A percentile compares a stretch with the other conserved stretches of the same genome.
These are phyloP conservation scores for Scaptodrosophila latifasciaeformis DNA, from an alignment of 2,888 invertebrate genomes.

Conservation along the genomic window DNA sequence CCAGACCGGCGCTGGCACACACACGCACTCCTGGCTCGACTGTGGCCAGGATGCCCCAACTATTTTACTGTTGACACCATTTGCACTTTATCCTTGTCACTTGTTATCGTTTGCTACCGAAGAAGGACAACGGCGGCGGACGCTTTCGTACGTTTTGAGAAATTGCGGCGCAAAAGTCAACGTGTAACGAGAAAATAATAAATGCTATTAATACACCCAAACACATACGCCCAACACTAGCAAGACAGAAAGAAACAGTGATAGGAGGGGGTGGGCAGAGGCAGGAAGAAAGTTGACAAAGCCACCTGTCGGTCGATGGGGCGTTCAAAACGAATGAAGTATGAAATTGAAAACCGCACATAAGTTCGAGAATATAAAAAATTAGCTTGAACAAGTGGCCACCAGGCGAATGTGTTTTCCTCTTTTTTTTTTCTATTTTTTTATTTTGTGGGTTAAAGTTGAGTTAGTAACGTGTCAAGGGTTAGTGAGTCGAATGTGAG, in stretches of 20 bases:
- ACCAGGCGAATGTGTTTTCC: too few relatives aligned
- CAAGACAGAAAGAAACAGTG: conserved; percentile 10
- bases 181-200: conserved; percentile 73
- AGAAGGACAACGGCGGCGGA: conserved; percentile 15
- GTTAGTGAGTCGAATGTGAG: too few relatives aligned
- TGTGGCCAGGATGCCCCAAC: conserved; percentile 17
- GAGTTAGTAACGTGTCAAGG: too few relatives aligned
- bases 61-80: conserved; percentile 56
- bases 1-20: conserved; percentile 8
- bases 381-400: too few relatives aligned
- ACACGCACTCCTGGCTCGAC: not conserved
- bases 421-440: too few relatives aligned
- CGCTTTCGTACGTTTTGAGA: conserved; percentile 53
- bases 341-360: conserved; percentile 64
- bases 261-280: not conserved
- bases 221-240: conserved; percentile 4
- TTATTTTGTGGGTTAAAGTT: too few relatives aligned
- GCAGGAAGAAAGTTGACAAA: not conserved
- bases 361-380: too few relatives aligned
- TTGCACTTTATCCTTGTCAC: conserved; percentile 66
- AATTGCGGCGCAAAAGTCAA: conserved; percentile 70
- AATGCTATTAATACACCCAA: conserved; percentile 67
- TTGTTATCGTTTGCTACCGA: conserved; percentile 52
- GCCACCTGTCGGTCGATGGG: conserved; percentile 29
- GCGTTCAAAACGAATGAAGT: conserved; percentile 58